Evolutionary conservation across 2,797 vertebrate species (phyloP), one percentile per base, ranked within the genome.

Genomic region (Clamator glandarius): DNA sequence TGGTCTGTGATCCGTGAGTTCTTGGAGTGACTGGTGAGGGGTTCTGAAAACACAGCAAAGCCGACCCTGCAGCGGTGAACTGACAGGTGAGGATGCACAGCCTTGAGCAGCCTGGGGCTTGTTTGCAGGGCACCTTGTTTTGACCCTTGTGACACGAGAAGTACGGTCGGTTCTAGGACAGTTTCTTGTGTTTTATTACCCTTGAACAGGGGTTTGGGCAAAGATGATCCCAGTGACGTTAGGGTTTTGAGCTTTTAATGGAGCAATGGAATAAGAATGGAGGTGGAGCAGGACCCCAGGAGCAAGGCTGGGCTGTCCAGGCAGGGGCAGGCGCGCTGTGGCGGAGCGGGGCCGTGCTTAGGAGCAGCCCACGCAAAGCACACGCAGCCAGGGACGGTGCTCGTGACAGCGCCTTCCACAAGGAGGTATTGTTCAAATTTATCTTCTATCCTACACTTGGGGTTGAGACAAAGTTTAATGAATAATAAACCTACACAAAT

Each of bases 401-500:
- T 96, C 66, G 84, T 92, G 92, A 95, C 90, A 75, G 50, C 5
- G 41, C 4, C 76, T 29, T 33, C 15, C 63, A 97, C 96, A 96
- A 52, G 35, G 69, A 21, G 19, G 14, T 15, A 64, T 44, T 97
- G 93, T 97, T 73, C 55, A 12, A 15, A 6, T 35, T 64, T 52
- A 84, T 92, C 87, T 87, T 61, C 82, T 93, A 5, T 81, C 89
- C 88, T 96, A 88, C 88, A 88, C 89, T 79, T 74, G 66, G 50
- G 57, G 3, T 59, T 82, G 83, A 91, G 80, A 67, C 89, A 63
- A 70, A 86, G 83, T 57, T 85, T 92, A 86, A 90, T 84, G 94
- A 96, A 95, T 90, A 93, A 73, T 50, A 92, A 95, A 89, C 86
- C 84, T 91, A 93, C 90, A 92, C 90, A 89, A 3, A 68, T 64